Evolutionary conservation across 2,797 vertebrate species (phyloP).

Genomic region (Paguma larvata): DNA sequence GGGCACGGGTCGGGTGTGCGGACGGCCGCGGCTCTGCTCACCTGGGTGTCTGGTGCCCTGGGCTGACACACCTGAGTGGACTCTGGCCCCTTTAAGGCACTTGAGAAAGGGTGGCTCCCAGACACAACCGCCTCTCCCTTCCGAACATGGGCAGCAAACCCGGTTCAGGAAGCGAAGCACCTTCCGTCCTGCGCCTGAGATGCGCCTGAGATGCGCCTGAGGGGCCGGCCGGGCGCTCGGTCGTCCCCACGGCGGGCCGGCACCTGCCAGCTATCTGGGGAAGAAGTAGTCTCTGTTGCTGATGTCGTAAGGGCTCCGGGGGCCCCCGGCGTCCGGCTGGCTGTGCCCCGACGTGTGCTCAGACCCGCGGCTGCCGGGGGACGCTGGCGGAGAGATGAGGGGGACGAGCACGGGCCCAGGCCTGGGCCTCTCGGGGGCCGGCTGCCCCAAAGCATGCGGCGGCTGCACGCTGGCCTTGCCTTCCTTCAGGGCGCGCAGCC

Average conservation of each 20-base stretch:
- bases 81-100: neutral
- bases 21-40: neutral
- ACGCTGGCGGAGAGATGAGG: conserved; percentile 49
- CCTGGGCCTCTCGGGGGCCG: conserved; percentile 53
- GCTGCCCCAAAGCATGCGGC: conserved; percentile 59
- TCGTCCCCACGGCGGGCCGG: neutral
- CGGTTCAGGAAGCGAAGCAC: neutral
- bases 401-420: conserved; percentile 45
- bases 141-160: neutral
- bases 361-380: conserved; percentile 62
- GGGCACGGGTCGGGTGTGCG: accelerated
- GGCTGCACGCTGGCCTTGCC: conserved; percentile 1
- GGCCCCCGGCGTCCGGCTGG: neutral
- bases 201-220: neutral
- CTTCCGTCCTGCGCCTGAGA: neutral
- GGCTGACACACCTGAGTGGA: neutral
- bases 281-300: conserved; percentile 83
- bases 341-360: neutral
- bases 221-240: accelerated
- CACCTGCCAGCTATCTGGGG: conserved; percentile 45
- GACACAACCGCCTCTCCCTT: neutral
- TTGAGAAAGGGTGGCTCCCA: neutral
- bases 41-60: neutral
- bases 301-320: conserved; percentile 46
- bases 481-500: neutral